A percentile compares a stretch with the other conserved stretches of the same genome.
These are phyloP conservation scores for Nannoperca obscura DNA, from an alignment of 2,797 vertebrate species.

Conservation along the genomic window DNA sequence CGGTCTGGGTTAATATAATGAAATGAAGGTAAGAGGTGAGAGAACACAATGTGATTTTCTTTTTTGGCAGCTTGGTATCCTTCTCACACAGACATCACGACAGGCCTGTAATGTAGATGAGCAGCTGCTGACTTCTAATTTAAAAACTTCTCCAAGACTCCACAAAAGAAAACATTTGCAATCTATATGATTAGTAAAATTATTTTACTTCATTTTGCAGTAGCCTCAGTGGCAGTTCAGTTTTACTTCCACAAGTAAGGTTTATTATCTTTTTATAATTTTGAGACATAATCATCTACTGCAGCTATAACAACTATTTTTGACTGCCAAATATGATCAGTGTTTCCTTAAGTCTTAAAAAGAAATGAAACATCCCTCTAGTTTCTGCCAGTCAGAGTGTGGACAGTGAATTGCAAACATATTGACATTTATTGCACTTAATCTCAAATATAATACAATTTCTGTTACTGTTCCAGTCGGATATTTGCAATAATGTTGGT, in stretches of 20 bases:
- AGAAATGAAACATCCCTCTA: background rate
- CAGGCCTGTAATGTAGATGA: constrained; percentile 35
- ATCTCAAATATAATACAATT: background rate
- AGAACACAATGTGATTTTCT: constrained; percentile 11
- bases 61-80: constrained; percentile 21
- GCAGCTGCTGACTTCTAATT: constrained; percentile 15
- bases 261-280: constrained; percentile 8
- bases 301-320: background rate
- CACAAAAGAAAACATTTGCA: background rate
- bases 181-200: background rate
- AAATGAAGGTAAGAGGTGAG: constrained; percentile 31
- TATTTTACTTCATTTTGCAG: constrained; percentile 1
- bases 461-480: background rate
- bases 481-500: background rate
- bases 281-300: background rate
- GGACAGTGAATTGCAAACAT: background rate
- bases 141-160: constrained; percentile 2
- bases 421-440: constrained; percentile 9
- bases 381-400: background rate
- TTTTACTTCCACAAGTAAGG: background rate
- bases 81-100: constrained; percentile 8
- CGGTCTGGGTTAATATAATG: background rate
- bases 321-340: background rate
- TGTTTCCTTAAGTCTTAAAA: background rate
- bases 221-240: background rate